These are phyloP conservation scores for Cyprinodon variegatus DNA, from an alignment of 2,113 vertebrate species.

Conservation along the genomic window DNA sequence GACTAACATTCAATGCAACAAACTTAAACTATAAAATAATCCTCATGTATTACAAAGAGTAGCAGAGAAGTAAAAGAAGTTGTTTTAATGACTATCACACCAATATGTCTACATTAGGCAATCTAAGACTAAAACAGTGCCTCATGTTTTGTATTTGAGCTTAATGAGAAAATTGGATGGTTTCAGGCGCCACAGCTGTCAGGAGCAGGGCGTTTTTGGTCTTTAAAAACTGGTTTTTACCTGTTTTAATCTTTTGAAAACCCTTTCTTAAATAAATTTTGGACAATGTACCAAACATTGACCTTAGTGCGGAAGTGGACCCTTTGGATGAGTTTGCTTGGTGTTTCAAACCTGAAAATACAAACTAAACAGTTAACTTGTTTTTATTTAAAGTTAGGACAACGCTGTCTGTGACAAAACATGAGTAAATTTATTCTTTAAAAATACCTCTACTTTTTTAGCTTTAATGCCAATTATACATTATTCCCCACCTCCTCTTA, in stretches of 20 bases:
- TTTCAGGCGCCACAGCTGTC: background rate
- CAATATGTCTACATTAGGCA: constrained; percentile 5
- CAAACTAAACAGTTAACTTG: background rate
- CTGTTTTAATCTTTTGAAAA: background rate
- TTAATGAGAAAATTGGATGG: background rate
- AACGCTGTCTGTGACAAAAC: background rate
- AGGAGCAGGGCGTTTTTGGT: background rate
- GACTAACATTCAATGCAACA: constrained; percentile 15
- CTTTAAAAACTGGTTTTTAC: background rate
- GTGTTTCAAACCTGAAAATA: background rate
- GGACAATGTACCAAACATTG: background rate
- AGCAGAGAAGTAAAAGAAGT: background rate
- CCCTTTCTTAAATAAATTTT: background rate
- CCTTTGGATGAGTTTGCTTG: background rate
- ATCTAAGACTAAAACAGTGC: background rate
- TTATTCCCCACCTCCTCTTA: background rate
- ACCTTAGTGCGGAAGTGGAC: background rate
- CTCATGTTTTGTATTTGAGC: background rate
- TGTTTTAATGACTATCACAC: background rate
- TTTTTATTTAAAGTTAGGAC: background rate
- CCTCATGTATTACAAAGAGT: constrained; percentile 17
- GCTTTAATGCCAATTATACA: background rate
- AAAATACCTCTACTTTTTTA: background rate
- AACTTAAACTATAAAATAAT: constrained; percentile 22
- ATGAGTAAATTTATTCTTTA: too few species aligned